These are phyloP conservation scores for Herpailurus yagouaroundi DNA, from an alignment of 2,113 vertebrate species.

Conservation along the genomic window DNA sequence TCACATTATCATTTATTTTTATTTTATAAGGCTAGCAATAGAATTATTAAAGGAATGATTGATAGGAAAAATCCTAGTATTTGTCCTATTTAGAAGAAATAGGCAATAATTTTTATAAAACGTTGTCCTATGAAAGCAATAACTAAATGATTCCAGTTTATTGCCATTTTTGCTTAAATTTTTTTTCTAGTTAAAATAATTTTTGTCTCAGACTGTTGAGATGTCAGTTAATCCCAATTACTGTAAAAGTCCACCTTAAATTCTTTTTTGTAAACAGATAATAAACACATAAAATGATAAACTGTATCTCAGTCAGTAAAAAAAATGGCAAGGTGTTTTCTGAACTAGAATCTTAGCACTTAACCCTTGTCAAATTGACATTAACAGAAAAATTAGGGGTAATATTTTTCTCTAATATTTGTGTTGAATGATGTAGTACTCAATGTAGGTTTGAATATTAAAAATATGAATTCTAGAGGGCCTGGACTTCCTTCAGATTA, in stretches of 20 bases:
- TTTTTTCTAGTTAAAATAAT: constrained; percentile 6
- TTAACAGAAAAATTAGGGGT: not conserved
- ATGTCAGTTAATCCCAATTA: not conserved
- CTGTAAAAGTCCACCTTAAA: not conserved
- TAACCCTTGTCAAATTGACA: not conserved
- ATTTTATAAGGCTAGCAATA: constrained; percentile 43
- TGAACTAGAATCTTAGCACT: not conserved
- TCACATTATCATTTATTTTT: constrained; percentile 11
- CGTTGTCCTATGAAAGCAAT: not conserved
- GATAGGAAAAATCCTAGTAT: not conserved
- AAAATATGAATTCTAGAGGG: not conserved
- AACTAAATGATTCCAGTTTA: not conserved
- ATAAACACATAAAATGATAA: not conserved
- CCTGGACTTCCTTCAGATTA: not conserved
- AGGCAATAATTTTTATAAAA: constrained; percentile 16
- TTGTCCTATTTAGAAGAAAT: constrained; percentile 25
- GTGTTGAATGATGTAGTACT: not conserved
- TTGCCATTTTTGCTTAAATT: not conserved
- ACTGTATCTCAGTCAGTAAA: not conserved
- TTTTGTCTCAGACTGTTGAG: not conserved
- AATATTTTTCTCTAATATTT: not conserved
- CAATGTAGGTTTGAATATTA: not conserved
- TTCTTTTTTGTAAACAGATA: not conserved
- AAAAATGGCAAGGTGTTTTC: not conserved
- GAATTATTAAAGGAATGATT: not conserved